phyloP scores from a whole-genome alignment of 1,140 invertebrate species.

The Drosophila punjabiensis region DNA sequence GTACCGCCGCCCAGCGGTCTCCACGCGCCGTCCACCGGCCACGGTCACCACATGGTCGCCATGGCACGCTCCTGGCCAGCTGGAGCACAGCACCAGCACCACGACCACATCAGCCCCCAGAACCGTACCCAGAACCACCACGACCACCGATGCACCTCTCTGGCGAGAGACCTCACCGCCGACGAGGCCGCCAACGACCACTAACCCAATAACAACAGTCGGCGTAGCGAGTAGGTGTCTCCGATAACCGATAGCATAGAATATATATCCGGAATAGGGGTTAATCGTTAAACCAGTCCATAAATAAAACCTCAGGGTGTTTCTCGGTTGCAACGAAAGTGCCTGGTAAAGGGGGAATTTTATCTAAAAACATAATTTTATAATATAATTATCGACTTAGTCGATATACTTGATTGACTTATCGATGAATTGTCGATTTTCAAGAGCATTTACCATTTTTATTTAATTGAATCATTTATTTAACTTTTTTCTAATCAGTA shows the following conservation, averaged over 20 bases:
- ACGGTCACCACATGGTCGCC: conserved; percentile 22
- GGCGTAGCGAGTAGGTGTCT: conserved; percentile 63
- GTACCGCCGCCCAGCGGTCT: conserved; percentile 30
- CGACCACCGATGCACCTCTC: conserved; percentile 8
- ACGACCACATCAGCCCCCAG: background rate
- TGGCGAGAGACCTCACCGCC: conserved; percentile 5
- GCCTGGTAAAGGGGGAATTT: background rate
- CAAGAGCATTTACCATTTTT: background rate
- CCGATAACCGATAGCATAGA: conserved; percentile 15
- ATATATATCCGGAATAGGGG: conserved; percentile 12
- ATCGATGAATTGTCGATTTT: background rate
- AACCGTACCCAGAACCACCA: conserved; percentile 6
- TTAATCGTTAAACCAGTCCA: background rate
- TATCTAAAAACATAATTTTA: background rate
- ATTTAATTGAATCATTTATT: background rate
- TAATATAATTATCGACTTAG: background rate
- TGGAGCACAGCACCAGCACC: conserved; percentile 1
- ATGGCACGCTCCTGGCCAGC: background rate
- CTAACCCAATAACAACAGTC: conserved; percentile 64
- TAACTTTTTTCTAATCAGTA: background rate
- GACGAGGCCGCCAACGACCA: conserved; percentile 38
- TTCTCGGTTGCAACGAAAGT: background rate
- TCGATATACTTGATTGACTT: background rate
- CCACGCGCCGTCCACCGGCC: conserved; percentile 21
- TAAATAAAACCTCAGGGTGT: background rate